These are phyloP conservation scores for Festucalex cinctus DNA, from an alignment of 2,113 vertebrate species.

Conservation along the genomic window DNA sequence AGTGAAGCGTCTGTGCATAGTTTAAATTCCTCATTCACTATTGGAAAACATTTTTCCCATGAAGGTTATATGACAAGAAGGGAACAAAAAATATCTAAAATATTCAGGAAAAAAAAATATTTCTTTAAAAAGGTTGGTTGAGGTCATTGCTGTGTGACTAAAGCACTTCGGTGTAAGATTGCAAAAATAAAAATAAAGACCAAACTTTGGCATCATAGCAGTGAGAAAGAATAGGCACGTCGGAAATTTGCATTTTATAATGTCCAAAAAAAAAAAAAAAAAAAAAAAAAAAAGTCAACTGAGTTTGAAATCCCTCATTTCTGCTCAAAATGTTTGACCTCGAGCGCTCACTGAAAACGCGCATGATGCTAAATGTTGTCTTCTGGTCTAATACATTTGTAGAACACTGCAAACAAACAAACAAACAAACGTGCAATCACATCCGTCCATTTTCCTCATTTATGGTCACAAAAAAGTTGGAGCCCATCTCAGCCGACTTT, in stretches of 20 bases:
- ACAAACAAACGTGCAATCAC: constrained; percentile 13
- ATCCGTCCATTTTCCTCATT: background rate
- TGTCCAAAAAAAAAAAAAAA: background rate
- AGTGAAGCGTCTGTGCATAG: constrained; percentile 52
- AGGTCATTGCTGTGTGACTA: background rate
- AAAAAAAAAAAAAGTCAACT: no score
- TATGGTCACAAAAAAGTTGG: no score
- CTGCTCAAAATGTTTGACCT: background rate
- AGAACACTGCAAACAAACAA: background rate
- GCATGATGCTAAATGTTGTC: background rate
- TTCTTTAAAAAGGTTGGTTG: background rate
- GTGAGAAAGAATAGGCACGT: constrained; percentile 33
- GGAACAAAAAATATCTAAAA: background rate
- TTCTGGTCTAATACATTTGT: background rate
- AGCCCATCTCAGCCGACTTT: no score
- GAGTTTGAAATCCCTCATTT: no score
- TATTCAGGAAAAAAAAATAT: background rate
- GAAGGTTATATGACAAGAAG: background rate
- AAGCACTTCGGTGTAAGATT: constrained; percentile 35
- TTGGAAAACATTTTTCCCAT: background rate
- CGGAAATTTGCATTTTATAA: background rate
- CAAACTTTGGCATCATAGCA: constrained; percentile 14
- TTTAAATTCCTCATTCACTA: constrained; percentile 1
- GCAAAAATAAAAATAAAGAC: background rate
- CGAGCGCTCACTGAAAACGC: background rate